Evolutionary conservation across 2,113 vertebrate species (phyloP), one percentile per base, ranked within the genome.

Genomic region (Ptychochromis oligacanthus): DNA sequence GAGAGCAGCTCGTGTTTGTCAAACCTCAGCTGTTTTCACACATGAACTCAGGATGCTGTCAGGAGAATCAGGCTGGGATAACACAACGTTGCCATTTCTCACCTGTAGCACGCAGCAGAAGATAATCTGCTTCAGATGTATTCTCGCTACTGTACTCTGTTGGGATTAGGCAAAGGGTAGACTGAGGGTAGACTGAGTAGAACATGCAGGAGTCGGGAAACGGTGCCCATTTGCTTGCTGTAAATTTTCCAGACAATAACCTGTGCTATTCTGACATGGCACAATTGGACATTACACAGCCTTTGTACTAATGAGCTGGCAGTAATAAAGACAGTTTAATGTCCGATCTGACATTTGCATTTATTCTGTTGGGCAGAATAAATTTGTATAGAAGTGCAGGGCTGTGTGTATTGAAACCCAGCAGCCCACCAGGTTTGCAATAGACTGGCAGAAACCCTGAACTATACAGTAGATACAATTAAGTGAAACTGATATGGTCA

Each of bases 1-100:
- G 96, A 95, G 95, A 56, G 70, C 15, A 46, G 8, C 61, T 31
- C 6, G 1, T 9, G 38, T 72, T 77, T 65, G 17, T 12, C 18
- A 75, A 80, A 80, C 17, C 43, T 72, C 24, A 72, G 65, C 65
- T 31, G 26, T 31, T 72, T 72, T 72, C 4, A 52, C 24, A 31
- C 26, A 72, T 31, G 65, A 72, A 72, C 65, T 70, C 6, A 14
- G 17, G 43, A 52, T 52, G 65, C 13, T 46, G 14, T 67, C 22
- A 26, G 36, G 38, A 46, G 64, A 72, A 52, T 72, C 11, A 52
- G 43, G 15, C 46, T 54, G 26, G 18, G 46, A 72, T 54, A 31
- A 54, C 54, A 31, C 6, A 9, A 72, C 54, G 46, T 72, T 72
- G 46, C 67, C 52, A 34, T 31, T 34, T 14, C 26, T 54, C 46